Percentiles rank a stretch among this genome's conserved stretches.
These are phyloP conservation scores for Metacarcinus magister DNA, from an alignment of 2,888 invertebrate species.

Conservation along the genomic window DNA sequence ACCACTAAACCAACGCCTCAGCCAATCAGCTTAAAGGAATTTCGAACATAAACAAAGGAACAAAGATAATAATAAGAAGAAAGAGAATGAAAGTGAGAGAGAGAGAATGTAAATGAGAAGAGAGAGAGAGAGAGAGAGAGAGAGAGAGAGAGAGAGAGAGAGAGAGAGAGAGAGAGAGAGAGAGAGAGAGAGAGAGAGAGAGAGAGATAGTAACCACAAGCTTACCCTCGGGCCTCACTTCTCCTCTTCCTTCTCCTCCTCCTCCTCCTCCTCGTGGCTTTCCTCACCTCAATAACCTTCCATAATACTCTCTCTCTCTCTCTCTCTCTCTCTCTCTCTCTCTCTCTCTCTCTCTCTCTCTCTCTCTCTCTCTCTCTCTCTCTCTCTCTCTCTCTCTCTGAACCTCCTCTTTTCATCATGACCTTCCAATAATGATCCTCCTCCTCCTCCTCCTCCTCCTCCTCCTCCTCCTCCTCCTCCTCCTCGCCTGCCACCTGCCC, in stretches of 20 bases:
- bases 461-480: constrained; percentile 26
- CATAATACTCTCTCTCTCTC: constrained; percentile 46
- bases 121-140: no score
- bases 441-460: constrained; percentile 27
- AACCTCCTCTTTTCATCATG: no score
- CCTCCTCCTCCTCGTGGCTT: neutral
- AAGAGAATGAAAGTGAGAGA: no score
- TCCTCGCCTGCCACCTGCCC: constrained; percentile 8
- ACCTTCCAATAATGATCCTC: neutral
- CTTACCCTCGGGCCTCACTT: neutral
- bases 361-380: neutral
- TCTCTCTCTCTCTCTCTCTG: neutral
- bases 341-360: constrained; percentile 27
- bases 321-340: constrained; percentile 50
- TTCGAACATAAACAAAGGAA: no score
- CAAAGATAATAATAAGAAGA: no score
- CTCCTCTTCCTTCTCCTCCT: neutral
- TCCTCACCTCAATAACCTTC: neutral
- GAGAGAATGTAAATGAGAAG: no score
- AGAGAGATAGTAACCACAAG: neutral
- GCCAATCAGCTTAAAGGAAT: no score
- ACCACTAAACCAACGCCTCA: no score
- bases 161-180: constrained; percentile 20
- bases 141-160: constrained; percentile 10
- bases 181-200: constrained; percentile 26